Conservation (phyloP, 1,140 invertebrate species). For the Phymorhynchus buccinoides region DNA sequence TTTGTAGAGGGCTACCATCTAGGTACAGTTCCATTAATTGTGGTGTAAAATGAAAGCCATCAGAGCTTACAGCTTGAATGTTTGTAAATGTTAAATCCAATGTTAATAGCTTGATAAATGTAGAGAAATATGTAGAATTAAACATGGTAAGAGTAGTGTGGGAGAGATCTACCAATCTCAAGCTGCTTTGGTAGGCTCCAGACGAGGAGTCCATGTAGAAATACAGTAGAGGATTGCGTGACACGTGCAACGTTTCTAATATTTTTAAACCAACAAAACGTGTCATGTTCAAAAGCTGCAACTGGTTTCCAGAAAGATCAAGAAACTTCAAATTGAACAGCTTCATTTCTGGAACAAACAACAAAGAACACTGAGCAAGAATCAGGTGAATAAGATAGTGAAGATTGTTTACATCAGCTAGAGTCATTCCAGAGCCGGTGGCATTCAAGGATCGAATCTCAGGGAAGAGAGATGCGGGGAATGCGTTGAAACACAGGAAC, state of each 20-base stretch:
- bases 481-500: neutral
- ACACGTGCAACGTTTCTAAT: neutral
- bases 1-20: constrained; percentile 30
- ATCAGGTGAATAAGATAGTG: neutral
- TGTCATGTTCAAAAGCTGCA: neutral
- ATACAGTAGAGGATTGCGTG: neutral
- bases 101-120: neutral
- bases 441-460: neutral
- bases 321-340: neutral
- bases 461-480: neutral
- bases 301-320: neutral
- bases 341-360: neutral
- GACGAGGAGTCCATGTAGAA: neutral
- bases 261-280: neutral
- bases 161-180: neutral
- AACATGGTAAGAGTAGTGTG: neutral
- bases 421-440: neutral
- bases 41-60: neutral
- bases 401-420: neutral
- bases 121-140: neutral
- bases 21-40: constrained; percentile 34
- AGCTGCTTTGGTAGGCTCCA: neutral
- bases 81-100: constrained; percentile 20
- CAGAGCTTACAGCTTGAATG: neutral
- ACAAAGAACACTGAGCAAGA: neutral